Percentiles rank a stretch among this genome's conserved stretches.
Evolutionary conservation across 2,113 vertebrate species (phyloP).

Genomic region (Hymenochirus boettgeri): DNA sequence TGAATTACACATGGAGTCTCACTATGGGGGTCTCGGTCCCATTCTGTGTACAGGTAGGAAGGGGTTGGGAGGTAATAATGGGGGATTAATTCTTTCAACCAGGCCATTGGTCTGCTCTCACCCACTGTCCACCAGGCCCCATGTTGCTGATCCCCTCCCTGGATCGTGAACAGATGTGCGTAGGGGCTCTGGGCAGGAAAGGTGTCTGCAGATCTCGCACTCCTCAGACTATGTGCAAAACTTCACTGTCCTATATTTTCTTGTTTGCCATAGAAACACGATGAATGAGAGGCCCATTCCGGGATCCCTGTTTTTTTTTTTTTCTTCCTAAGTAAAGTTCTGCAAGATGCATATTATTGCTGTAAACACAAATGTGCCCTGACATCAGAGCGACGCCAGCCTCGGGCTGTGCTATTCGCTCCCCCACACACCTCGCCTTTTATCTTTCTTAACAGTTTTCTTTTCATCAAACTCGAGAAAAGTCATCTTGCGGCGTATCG

Average conservation of each 20-base stretch:
- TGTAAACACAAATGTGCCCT: constrained; percentile 16
- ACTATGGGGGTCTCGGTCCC: too few relatives aligned
- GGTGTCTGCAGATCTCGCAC: not conserved
- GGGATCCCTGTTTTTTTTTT: constrained; percentile 13
- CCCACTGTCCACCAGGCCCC: too few relatives aligned
- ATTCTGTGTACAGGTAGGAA: too few relatives aligned
- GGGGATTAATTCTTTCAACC: too few relatives aligned
- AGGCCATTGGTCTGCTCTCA: too few relatives aligned
- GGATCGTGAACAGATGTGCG: too few relatives aligned
- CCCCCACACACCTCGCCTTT: not conserved
- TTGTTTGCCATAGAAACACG: constrained; percentile 33
- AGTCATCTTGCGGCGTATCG: not conserved
- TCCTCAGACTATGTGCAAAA: constrained; percentile 19
- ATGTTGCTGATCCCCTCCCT: too few relatives aligned
- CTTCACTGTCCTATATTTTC: constrained; percentile 36
- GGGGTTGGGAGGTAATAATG: too few relatives aligned
- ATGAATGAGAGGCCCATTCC: constrained; percentile 23
- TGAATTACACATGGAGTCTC: too few relatives aligned
- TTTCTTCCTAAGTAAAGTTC: constrained; percentile 28
- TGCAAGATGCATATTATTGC: constrained; percentile 38
- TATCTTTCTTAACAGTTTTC: not conserved
- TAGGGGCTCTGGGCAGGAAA: not conserved
- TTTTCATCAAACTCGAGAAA: constrained; percentile 11
- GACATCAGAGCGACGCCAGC: constrained; percentile 1
- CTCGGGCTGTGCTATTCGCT: not conserved